Evolutionary conservation across 1,140 invertebrate genomes (phyloP).

Genomic region (Aphis craccivora): DNA sequence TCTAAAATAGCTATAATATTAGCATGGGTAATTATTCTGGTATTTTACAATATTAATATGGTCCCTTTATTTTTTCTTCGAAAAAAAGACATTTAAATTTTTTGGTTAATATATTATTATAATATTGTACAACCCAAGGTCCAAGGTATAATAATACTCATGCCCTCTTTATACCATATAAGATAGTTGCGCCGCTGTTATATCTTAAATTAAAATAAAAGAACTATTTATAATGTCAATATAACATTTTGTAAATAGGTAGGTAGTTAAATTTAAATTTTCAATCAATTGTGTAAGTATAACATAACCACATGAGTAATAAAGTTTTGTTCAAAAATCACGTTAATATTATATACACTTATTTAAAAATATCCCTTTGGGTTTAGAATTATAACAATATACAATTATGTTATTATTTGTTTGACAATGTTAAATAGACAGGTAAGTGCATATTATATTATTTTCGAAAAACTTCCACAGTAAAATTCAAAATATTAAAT

Average conservation of each 20-base stretch:
- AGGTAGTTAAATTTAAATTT: background rate
- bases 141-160: no score
- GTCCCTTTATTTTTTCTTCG: no score
- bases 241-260: background rate
- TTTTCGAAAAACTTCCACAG: background rate
- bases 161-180: background rate
- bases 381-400: background rate
- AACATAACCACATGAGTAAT: background rate
- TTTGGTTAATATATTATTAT: background rate
- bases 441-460: background rate
- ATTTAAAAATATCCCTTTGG: background rate
- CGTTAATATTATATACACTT: background rate
- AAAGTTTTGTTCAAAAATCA: background rate
- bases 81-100: background rate
- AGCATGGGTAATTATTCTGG: background rate
- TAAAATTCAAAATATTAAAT: background rate
- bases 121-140: background rate
- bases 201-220: background rate
- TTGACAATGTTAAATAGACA: background rate
- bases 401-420: background rate
- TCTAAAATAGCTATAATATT: background rate
- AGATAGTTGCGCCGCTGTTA: background rate
- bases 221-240: background rate
- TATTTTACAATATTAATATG: background rate
- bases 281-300: background rate